phyloP scores from a whole-genome alignment of 1,140 invertebrate species.

The Psilanteris sp. region DNA sequence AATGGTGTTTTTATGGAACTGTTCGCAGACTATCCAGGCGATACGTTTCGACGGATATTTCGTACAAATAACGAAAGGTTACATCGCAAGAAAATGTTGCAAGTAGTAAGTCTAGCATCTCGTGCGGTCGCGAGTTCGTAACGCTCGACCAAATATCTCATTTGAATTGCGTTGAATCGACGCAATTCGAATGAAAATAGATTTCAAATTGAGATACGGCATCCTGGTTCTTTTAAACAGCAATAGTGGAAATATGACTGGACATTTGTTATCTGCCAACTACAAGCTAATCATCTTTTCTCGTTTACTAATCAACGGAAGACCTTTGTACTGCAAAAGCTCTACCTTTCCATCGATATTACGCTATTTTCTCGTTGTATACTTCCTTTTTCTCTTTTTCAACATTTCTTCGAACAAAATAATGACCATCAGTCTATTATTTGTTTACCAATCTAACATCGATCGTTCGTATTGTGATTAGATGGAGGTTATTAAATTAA shows the following conservation, averaged over 20 bases:
- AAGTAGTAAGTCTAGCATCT: slow-evolving; percentile 57
- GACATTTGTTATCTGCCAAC: slow-evolving; percentile 50
- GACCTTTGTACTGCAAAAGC: slow-evolving; percentile 38
- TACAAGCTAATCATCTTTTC: slow-evolving; percentile 24
- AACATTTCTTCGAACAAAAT: slow-evolving; percentile 6
- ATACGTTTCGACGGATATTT: slow-evolving; percentile 56
- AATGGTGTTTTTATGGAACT: slow-evolving; percentile 21
- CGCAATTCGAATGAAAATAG: slow-evolving; percentile 55
- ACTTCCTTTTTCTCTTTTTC: slow-evolving; percentile 36
- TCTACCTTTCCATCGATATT: slow-evolving; percentile 26
- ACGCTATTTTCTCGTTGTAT: slow-evolving; percentile 23
- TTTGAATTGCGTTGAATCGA: slow-evolving; percentile 57
- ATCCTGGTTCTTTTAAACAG: slow-evolving; percentile 31
- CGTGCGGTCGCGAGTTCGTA: slow-evolving; percentile 53
- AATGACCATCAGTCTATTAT: slow-evolving; percentile 8
- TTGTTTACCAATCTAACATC: slow-evolving; percentile 21
- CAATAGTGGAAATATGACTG: slow-evolving; percentile 44
- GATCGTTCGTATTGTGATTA: slow-evolving; percentile 43
- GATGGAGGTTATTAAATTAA: slow-evolving; percentile 26
- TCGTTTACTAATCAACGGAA: slow-evolving; percentile 43
- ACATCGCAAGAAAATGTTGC: slow-evolving; percentile 55
- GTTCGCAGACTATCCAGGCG: slow-evolving; percentile 13
- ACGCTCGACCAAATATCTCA: slow-evolving; percentile 63
- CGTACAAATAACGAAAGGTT: slow-evolving; percentile 58
- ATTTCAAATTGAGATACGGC: slow-evolving; percentile 57